phyloP scores from a whole-genome alignment of 2,888 invertebrate genomes.

The Drosophila percnosoma region DNA sequence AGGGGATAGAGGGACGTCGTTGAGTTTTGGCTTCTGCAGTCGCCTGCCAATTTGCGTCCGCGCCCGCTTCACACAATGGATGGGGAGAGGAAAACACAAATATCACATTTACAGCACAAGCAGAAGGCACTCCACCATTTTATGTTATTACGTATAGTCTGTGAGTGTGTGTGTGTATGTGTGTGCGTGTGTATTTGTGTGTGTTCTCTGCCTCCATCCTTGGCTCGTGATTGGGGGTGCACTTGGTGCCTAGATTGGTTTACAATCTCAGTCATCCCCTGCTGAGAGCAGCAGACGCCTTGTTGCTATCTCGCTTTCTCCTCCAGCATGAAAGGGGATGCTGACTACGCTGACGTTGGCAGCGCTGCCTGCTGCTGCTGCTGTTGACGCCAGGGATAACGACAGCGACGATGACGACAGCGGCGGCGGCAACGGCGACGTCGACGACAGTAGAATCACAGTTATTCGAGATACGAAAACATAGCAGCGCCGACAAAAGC shows the following conservation, averaged over 20 bases:
- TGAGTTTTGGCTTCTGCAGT: conserved; percentile 75
- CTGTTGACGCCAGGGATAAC: conserved; percentile 11
- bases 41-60: conserved; percentile 69
- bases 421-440: conserved; percentile 34
- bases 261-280: conserved; percentile 73
- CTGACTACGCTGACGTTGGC: conserved; percentile 38
- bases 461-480: conserved; percentile 82
- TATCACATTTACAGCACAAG: conserved; percentile 74
- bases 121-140: conserved; percentile 76
- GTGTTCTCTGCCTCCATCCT: conserved; percentile 8
- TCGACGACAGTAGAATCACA: conserved; percentile 75
- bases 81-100: conserved; percentile 74
- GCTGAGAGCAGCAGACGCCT: conserved; percentile 31
- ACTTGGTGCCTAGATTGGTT: conserved; percentile 75
- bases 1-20: not conserved
- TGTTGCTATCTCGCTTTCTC: conserved; percentile 28
- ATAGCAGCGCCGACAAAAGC: conserved; percentile 81
- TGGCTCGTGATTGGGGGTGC: conserved; percentile 37
- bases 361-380: conserved; percentile 51
- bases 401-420: conserved; percentile 8
- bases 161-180: conserved; percentile 13
- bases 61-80: conserved; percentile 52
- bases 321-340: conserved; percentile 25
- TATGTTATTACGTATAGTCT: conserved; percentile 61
- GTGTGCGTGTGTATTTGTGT: conserved; percentile 16